Evolutionary conservation across 1,140 invertebrate genomes (phyloP).

Genomic region (Popillia japonica): DNA sequence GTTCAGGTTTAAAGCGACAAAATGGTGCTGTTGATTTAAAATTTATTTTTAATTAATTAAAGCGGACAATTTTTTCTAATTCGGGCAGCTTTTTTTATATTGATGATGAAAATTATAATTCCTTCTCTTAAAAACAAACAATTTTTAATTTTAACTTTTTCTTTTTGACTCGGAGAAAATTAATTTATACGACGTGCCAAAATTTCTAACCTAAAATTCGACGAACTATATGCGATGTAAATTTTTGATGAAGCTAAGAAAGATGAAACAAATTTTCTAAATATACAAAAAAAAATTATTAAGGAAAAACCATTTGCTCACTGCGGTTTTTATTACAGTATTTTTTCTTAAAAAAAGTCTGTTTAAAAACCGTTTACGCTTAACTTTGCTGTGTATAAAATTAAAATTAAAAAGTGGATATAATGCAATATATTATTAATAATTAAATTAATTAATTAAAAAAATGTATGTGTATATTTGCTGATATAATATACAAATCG

Average conservation of each 20-base stretch:
- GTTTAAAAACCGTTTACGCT: slow-evolving; percentile 53
- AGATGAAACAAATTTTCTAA: not conserved
- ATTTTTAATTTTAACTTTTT: not conserved
- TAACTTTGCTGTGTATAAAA: slow-evolving; percentile 58
- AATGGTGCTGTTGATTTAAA: not conserved
- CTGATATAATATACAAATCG: slow-evolving; percentile 49
- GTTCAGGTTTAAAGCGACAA: not conserved
- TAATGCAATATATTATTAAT: slow-evolving; percentile 56
- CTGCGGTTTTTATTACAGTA: slow-evolving; percentile 44
- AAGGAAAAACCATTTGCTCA: slow-evolving; percentile 56
- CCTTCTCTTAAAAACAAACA: too few species aligned
- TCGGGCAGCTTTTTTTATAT: too few species aligned
- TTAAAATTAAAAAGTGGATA: slow-evolving; percentile 41
- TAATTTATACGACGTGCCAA: slow-evolving; percentile 52
- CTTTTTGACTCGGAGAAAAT: not conserved
- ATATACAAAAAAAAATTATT: not conserved
- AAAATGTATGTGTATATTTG: slow-evolving; percentile 55
- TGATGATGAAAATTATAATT: too few species aligned
- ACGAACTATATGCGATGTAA: not conserved
- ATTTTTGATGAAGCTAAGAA: not conserved
- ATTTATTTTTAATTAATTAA: not conserved
- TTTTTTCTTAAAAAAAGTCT: slow-evolving; percentile 21
- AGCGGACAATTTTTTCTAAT: too few species aligned
- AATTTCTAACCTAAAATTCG: slow-evolving; percentile 49
- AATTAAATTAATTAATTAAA: slow-evolving; percentile 20